phyloP scores from a whole-genome alignment of 1,140 invertebrate genomes.

The Drosophila biarmipes region DNA sequence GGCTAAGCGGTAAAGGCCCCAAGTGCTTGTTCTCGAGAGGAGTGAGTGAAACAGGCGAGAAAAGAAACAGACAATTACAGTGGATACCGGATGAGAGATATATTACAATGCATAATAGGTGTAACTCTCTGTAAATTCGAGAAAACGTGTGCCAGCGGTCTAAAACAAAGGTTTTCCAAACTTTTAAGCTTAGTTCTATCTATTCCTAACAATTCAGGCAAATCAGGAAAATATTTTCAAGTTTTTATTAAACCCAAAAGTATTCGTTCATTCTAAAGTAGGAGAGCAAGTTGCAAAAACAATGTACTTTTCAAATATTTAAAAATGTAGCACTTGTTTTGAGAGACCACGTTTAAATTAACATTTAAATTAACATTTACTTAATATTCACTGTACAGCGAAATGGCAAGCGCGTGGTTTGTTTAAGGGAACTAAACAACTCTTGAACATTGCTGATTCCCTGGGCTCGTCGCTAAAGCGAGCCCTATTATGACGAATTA shows the following conservation, averaged over 20 bases:
- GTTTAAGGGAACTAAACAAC: constrained; percentile 14
- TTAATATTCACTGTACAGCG: constrained; percentile 11
- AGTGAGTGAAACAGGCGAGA: constrained; percentile 24
- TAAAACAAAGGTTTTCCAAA: too few relatives aligned
- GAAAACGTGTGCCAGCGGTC: too few relatives aligned
- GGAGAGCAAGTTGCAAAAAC: too few relatives aligned
- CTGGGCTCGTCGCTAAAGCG: constrained; percentile 6
- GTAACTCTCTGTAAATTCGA: background rate
- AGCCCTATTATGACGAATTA: constrained; percentile 28
- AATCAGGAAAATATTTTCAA: too few relatives aligned
- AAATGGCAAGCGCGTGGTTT: constrained; percentile 23
- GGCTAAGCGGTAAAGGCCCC: constrained; percentile 24
- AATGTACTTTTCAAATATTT: too few relatives aligned
- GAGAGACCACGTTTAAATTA: too few relatives aligned
- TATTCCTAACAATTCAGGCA: too few relatives aligned
- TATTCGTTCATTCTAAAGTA: too few relatives aligned
- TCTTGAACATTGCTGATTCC: constrained; percentile 6
- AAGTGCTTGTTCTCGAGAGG: constrained; percentile 26
- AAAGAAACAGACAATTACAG: constrained; percentile 13
- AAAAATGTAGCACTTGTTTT: too few relatives aligned
- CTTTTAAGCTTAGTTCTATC: too few relatives aligned
- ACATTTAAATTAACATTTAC: background rate
- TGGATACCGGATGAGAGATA: background rate
- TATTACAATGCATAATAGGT: background rate
- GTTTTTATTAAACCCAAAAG: too few relatives aligned